Base-by-base conservation (phyloP, 2,797 vertebrate species). In the Vespertilio murinus region DNA sequence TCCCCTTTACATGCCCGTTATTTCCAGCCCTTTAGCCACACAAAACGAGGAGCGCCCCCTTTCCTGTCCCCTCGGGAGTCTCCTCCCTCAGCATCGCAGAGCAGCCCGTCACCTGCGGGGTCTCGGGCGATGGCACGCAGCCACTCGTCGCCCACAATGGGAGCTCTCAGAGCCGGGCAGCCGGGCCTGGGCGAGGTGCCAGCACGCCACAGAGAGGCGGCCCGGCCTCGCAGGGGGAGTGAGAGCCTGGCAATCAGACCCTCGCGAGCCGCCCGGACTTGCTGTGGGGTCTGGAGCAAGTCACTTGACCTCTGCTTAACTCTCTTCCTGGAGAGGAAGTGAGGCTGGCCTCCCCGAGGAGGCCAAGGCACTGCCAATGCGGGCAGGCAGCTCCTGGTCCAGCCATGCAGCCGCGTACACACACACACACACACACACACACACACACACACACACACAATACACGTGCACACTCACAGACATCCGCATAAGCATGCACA, bases 271-370 rank as follows among this genome's bases (percentile, higher is more conserved):
- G 84, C 93, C 94, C 85, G 5, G 22, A 81, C 96, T 93, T 90
- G 85, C 95, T 97, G 95, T 97, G 96, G 95, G 96, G 91, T 97
- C 96, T 95, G 90, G 87, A 95, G 96, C 93, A 75, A 94, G 93
- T 97, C 96, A 97, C 96, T 97, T 97, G 97, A 97, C 96, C 97
- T 96, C 91, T 96, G 95, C 91, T 91, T 78, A 89, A 90, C 91
- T 91, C 95, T 82, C 91, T 11, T 1, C 81, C 93, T 71, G 0
- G 28, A 94, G 88, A 96, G 96, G 96, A 97, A 96, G 96, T 95
- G 49, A 88, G 85, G 78, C 81, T 75, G 87, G 89, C 92, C 25
- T 88, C 54, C 16, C 38, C 0, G 28, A 87, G 61, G 77, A 94
- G 3, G 56, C 74, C 6, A 13, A 28, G 38, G 93, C 91, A 91